Conservation (phyloP, 2,888 invertebrate genomes). For the Chrysolina americana region DNA sequence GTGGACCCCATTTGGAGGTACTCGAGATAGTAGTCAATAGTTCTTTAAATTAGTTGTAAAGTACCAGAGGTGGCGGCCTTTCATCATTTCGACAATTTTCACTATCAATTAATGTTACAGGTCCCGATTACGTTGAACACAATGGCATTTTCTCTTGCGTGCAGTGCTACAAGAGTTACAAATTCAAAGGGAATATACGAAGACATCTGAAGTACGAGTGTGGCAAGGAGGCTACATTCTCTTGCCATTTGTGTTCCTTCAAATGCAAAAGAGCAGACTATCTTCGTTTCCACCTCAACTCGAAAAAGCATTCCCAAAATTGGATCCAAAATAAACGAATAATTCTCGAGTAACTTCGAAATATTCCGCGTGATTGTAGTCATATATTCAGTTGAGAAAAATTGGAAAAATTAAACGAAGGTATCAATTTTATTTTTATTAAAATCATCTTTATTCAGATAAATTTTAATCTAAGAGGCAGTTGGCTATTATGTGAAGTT, state of each 20-base stretch:
- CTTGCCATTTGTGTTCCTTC: constrained; percentile 77
- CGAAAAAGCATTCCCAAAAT: constrained; percentile 55
- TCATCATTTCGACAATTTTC: not conserved
- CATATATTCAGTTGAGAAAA: not conserved
- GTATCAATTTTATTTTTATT: too few species aligned
- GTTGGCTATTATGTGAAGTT: too few species aligned
- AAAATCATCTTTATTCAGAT: too few species aligned
- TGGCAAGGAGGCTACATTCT: constrained; percentile 76
- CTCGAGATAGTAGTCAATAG: not conserved
- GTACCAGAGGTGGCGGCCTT: constrained; percentile 34
- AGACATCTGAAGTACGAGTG: constrained; percentile 82
- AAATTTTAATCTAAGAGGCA: too few species aligned
- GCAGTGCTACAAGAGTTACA: constrained; percentile 58
- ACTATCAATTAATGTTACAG: constrained; percentile 31
- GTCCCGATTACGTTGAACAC: constrained; percentile 54
- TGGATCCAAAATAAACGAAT: constrained; percentile 24
- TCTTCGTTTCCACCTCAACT: constrained; percentile 65
- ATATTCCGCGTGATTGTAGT: not conserved
- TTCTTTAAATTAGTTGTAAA: not conserved
- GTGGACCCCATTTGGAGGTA: too few species aligned
- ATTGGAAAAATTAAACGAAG: not conserved
- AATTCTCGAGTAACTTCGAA: constrained; percentile 13
- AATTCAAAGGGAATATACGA: constrained; percentile 59
- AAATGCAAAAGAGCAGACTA: constrained; percentile 77
- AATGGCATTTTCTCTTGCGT: constrained; percentile 57